Evolutionary conservation across 1,140 invertebrate species (phyloP).

Genomic region (Chrysomallon squamiferum): DNA sequence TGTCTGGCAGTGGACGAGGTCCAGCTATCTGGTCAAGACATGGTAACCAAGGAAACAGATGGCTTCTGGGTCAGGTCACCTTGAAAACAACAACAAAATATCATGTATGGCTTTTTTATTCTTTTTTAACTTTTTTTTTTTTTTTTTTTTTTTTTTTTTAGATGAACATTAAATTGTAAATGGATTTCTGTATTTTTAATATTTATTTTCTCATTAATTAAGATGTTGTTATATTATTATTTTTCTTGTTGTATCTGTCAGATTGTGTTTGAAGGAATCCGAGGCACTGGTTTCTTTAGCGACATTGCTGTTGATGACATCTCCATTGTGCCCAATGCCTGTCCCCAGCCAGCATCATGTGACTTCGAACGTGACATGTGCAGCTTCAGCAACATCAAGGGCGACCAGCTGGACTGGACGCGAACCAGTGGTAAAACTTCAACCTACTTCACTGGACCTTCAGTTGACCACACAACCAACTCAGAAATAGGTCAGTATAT

Average conservation of each 20-base stretch:
- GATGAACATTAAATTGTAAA: too few species aligned
- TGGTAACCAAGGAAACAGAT: constrained; percentile 51
- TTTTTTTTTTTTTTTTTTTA: too few species aligned
- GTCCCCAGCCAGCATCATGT: constrained; percentile 36
- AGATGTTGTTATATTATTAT: not conserved
- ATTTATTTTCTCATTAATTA: not conserved
- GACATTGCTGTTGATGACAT: constrained; percentile 79
- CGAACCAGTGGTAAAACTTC: constrained; percentile 33
- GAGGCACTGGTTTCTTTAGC: constrained; percentile 62
- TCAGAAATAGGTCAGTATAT: constrained; percentile 25
- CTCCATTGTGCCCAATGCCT: constrained; percentile 11
- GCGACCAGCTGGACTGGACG: constrained; percentile 56
- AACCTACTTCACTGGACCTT: constrained; percentile 43
- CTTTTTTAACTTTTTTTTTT: too few species aligned
- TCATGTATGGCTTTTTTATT: constrained; percentile 30
- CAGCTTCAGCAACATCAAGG: constrained; percentile 42
- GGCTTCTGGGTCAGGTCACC: constrained; percentile 45
- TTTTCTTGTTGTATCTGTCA: too few species aligned
- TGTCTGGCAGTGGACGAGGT: not conserved
- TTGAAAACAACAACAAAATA: constrained; percentile 30
- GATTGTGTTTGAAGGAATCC: constrained; percentile 42
- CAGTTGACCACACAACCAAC: constrained; percentile 47
- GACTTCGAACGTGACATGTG: constrained; percentile 52
- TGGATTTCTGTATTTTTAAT: too few species aligned
- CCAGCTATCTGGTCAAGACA: constrained; percentile 33